phyloP scores from a whole-genome alignment of 1,140 invertebrate species.

The Caenorhabditis remanei region DNA sequence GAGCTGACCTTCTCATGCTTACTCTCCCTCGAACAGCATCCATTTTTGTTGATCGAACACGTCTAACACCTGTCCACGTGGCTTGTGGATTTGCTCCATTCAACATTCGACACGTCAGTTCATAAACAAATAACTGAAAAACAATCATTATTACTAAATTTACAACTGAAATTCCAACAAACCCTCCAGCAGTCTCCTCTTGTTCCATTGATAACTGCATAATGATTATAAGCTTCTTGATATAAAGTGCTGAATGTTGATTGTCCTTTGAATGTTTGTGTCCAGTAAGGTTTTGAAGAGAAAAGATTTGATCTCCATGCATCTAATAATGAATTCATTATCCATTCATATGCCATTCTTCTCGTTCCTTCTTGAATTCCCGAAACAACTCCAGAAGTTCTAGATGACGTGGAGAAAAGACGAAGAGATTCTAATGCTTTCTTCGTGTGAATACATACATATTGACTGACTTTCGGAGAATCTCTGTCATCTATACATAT shows the following conservation, averaged over 20 bases:
- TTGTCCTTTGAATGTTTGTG: conserved; percentile 61
- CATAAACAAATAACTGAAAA: conserved; percentile 61
- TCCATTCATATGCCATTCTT: conserved; percentile 68
- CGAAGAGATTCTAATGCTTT: conserved; percentile 35
- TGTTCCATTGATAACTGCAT: conserved; percentile 47
- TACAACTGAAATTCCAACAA: too few species aligned
- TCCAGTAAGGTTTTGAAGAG: conserved; percentile 66
- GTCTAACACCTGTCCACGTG: conserved; percentile 57
- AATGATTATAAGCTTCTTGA: conserved; percentile 61
- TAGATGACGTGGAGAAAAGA: conserved; percentile 14
- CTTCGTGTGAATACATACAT: conserved; percentile 69
- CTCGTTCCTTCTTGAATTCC: conserved; percentile 56
- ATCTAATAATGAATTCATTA: conserved; percentile 71
- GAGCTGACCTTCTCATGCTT: conserved; percentile 49
- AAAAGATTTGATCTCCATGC: conserved; percentile 69
- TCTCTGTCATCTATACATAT: conserved; percentile 74
- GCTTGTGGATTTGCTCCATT: conserved; percentile 65
- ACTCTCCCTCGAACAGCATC: conserved; percentile 56
- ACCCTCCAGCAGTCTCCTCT: conserved; percentile 51
- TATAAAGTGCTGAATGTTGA: conserved; percentile 50
- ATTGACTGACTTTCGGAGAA: conserved; percentile 72
- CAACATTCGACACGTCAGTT: conserved; percentile 63
- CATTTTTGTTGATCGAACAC: conserved; percentile 36
- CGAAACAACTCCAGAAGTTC: conserved; percentile 9
- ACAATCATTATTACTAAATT: too few species aligned